Evolutionary conservation across 35 echinoderm and acorn worm genomes (phyloP).

Genomic region (Ophiothrix spiculata): DNA sequence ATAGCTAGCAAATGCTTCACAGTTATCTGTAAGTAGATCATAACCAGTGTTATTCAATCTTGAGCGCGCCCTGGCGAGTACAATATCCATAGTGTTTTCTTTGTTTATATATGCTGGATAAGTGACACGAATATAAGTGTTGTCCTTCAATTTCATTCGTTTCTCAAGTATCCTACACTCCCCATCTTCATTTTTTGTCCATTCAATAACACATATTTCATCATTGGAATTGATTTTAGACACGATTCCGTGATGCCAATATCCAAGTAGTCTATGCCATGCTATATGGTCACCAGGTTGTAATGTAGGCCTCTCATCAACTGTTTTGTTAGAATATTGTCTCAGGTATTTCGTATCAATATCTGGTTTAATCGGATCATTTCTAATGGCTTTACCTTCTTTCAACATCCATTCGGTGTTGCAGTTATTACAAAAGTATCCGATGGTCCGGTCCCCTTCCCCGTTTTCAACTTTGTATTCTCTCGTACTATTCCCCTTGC

Average conservation of each 20-base stretch:
- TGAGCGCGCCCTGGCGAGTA: slow-evolving; percentile 17
- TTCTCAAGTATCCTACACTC: background rate
- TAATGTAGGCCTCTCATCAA: too few species aligned
- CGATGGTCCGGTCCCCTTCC: too few species aligned
- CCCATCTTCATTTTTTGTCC: background rate
- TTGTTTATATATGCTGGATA: slow-evolving; percentile 19
- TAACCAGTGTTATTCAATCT: slow-evolving; percentile 23
- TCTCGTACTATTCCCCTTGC: too few species aligned
- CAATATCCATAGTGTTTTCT: slow-evolving; percentile 17
- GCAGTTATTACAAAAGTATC: too few species aligned
- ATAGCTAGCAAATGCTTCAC: slow-evolving; percentile 49
- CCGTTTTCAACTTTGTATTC: too few species aligned
- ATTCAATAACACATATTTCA: slow-evolving; percentile 15
- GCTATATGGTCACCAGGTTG: slow-evolving; percentile 48
- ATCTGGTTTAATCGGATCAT: too few species aligned
- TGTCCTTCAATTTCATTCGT: background rate
- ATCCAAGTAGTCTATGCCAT: slow-evolving; percentile 20
- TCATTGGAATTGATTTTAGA: background rate
- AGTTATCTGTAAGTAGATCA: slow-evolving; percentile 25
- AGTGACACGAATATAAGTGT: background rate
- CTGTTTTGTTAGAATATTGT: too few species aligned
- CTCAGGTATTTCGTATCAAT: too few species aligned
- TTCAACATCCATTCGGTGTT: too few species aligned
- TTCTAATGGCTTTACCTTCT: too few species aligned
- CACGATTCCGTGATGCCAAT: slow-evolving; percentile 62